Evolutionary conservation across 2,113 vertebrate species (phyloP).

Genomic region (Oncorhynchus clarkii): DNA sequence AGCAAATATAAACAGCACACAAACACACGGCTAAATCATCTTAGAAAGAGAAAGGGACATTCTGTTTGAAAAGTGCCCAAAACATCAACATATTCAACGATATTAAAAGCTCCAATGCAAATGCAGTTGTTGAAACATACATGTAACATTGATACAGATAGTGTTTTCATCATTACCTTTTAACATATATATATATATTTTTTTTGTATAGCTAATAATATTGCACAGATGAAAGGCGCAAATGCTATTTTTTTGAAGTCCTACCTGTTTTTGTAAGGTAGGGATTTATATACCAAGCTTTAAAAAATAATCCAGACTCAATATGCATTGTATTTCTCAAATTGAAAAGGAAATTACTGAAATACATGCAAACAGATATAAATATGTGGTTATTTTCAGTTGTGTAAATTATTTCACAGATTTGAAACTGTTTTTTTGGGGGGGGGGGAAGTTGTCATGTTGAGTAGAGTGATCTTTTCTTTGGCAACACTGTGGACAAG

Average conservation of each 20-base stretch:
- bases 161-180: conserved; percentile 23
- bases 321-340: conserved; percentile 24
- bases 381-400: conserved; percentile 12
- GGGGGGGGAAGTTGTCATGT: not conserved
- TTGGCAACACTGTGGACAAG: not conserved
- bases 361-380: conserved; percentile 29
- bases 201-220: conserved; percentile 52
- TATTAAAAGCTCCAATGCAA: conserved; percentile 46
- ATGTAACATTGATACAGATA: conserved; percentile 53
- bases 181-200: conserved; percentile 12
- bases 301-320: conserved; percentile 19
- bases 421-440: not conserved
- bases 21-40: conserved; percentile 52
- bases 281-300: conserved; percentile 27
- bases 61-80: conserved; percentile 60
- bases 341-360: conserved; percentile 12
- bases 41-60: conserved; percentile 37
- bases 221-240: conserved; percentile 52
- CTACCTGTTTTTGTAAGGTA: conserved; percentile 10
- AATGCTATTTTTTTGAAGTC: conserved; percentile 29
- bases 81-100: conserved; percentile 33
- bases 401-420: conserved; percentile 29
- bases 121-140: conserved; percentile 38
- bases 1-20: conserved; percentile 55
- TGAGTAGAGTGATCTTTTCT: not conserved